A percentile compares a stretch with the other conserved stretches of the same genome.
phyloP scores from a whole-genome alignment of 2,888 invertebrate species.

The Lasioglossum figueresi region DNA sequence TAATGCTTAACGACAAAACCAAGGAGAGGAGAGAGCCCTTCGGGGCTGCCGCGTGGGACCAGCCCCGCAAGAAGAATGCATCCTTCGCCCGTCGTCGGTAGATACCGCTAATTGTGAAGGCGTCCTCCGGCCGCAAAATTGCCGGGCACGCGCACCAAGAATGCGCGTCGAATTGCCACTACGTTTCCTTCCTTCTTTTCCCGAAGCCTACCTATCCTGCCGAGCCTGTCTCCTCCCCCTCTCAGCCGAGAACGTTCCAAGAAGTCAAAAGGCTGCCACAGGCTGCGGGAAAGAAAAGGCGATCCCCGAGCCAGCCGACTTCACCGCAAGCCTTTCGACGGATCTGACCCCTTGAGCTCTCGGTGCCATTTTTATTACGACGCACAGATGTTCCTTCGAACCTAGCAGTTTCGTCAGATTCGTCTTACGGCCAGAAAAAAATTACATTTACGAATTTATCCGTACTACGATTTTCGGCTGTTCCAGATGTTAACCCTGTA shows the following conservation, averaged over 20 bases:
- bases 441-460: not conserved
- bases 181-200: slow-evolving; percentile 33
- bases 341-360: not conserved
- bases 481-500: not conserved
- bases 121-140: slow-evolving; percentile 72
- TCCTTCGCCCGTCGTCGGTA: slow-evolving; percentile 47
- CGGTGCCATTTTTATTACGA: not conserved
- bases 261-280: slow-evolving; percentile 19
- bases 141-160: slow-evolving; percentile 66
- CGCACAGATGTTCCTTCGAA: not conserved
- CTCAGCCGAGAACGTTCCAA: slow-evolving; percentile 14
- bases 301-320: not conserved
- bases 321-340: slow-evolving; percentile 3
- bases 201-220: not conserved
- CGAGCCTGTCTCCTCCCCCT: not conserved
- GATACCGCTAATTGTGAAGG: slow-evolving; percentile 80
- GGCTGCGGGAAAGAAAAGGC: slow-evolving; percentile 9
- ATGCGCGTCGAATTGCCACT: slow-evolving; percentile 65
- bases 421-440: not conserved
- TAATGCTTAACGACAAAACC: slow-evolving; percentile 79
- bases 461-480: not conserved
- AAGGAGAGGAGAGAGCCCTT: slow-evolving; percentile 34
- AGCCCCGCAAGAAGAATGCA: slow-evolving; percentile 62
- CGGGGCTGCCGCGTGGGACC: slow-evolving; percentile 66
- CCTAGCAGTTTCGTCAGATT: not conserved